Base-by-base conservation (phyloP, 2,797 vertebrate species). In the Smutsia temminckii region DNA sequence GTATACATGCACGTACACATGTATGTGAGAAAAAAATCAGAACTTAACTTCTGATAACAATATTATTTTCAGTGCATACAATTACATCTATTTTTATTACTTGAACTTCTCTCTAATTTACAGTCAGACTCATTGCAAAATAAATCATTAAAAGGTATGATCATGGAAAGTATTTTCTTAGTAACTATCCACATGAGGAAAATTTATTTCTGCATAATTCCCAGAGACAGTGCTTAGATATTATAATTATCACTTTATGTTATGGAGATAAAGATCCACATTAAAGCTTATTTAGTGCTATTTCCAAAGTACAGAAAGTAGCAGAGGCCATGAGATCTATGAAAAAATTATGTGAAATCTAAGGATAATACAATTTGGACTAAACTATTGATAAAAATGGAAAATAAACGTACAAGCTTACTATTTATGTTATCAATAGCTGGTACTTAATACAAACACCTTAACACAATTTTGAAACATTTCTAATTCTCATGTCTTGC, bases 131-230 rank as follows among this genome's bases (percentile, higher is more conserved):
- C 90, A 49, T 64, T 51, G 13, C 66, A 88, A 95, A 69, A 79
- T 79, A 83, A 89, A 17, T 55, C 59, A 95, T 40, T 64, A 80
- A 85, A 85, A 90, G 55, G 1, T 93, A 63, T 64, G 37, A 87
- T 59, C 37, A 84, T 57, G 51, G 25, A 93, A 71, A 94, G 13
- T 89, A 29, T 85, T 92, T 96, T 80, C 80, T 87, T 66, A 72
- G 32, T 78, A 89, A 85, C 16, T 13, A 32, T 55, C 40, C 49
- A 88, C 46, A 27, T 51, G 37, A 84, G 55, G 37, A 95, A 96
- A 81, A 75, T 55, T 83, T 85, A 89, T 51, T 80, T 93, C 53
- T 93, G 34, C 14, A 69, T 53, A 92, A 83, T 83, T 83, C 23
- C 42, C 23, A 80, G 51, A 92, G 78, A 79, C n/a, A 81, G 64